Evolutionary conservation across 2,797 vertebrate species (phyloP).

Genomic region (Scomberomorus guttatus): DNA sequence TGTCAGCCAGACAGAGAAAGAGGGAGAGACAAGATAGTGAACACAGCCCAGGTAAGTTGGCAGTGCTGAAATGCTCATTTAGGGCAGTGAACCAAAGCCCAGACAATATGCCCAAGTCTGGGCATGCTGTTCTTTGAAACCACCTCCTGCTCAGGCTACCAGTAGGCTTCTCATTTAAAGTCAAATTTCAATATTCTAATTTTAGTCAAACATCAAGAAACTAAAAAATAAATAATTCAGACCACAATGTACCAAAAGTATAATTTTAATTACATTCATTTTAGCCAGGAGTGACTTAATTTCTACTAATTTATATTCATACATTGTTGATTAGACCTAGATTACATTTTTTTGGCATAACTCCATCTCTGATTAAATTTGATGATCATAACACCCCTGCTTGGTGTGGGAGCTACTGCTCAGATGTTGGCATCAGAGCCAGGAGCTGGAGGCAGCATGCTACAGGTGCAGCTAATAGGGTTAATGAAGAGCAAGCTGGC

Average conservation of each 20-base stretch:
- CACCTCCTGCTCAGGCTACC: conserved; percentile 13
- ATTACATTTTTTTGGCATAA: conserved; percentile 39
- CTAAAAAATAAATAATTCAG: conserved; percentile 6
- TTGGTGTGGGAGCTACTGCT: conserved; percentile 19
- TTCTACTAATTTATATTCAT: conserved; percentile 9
- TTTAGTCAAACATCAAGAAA: not conserved
- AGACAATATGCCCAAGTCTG: conserved; percentile 45
- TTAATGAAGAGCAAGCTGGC: conserved; percentile 62
- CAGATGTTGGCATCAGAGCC: conserved; percentile 25
- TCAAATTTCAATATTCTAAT: conserved; percentile 29
- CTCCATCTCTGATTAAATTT: conserved; percentile 37
- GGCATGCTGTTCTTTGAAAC: conserved; percentile 29
- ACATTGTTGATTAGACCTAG: conserved; percentile 4
- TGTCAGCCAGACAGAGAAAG: conserved; percentile 75
- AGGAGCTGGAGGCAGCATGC: conserved; percentile 20
- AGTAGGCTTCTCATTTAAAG: conserved; percentile 18
- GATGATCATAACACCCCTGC: conserved; percentile 37
- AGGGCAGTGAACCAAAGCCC: conserved; percentile 38
- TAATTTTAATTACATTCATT: not conserved
- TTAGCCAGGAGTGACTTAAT: not conserved
- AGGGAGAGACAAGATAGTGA: conserved; percentile 67
- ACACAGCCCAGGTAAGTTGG: conserved; percentile 66
- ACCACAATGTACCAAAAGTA: not conserved
- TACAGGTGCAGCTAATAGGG: conserved; percentile 61
- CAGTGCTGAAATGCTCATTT: conserved; percentile 65